phyloP scores from a whole-genome alignment of 1,140 invertebrate genomes.

The Aphidius ervi region DNA sequence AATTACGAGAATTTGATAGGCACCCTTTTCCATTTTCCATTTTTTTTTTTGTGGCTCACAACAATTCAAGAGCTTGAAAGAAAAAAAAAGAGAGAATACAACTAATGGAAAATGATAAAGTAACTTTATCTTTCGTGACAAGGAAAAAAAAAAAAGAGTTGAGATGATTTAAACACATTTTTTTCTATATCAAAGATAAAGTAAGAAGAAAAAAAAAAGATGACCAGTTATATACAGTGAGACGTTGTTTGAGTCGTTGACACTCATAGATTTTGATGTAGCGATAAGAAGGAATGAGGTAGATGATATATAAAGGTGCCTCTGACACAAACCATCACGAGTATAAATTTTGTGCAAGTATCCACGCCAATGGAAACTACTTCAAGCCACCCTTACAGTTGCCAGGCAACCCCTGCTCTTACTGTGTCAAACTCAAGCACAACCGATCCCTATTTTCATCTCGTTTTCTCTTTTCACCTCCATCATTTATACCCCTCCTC shows the following conservation, averaged over 20 bases:
- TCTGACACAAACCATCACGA: conserved; percentile 15
- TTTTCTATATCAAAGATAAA: too few species aligned
- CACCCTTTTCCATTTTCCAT: too few species aligned
- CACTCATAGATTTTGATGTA: conserved; percentile 20
- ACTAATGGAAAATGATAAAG: not conserved
- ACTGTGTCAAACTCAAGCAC: conserved; percentile 50
- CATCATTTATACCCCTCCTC: not conserved
- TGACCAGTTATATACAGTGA: conserved; percentile 11
- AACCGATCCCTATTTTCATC: conserved; percentile 25
- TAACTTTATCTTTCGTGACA: too few species aligned
- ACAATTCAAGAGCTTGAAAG: too few species aligned
- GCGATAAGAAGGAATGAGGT: conserved; percentile 1
- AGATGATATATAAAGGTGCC: not conserved
- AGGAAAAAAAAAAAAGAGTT: too few species aligned
- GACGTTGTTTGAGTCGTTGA: conserved; percentile 34
- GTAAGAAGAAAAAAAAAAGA: not conserved
- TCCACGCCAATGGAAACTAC: conserved; percentile 42
- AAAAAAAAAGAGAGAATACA: too few species aligned
- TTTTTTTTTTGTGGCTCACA: too few species aligned
- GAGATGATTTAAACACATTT: too few species aligned
- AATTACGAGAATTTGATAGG: too few species aligned
- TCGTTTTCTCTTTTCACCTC: conserved; percentile 25
- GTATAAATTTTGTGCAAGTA: conserved; percentile 45
- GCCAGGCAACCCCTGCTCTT: conserved; percentile 46
- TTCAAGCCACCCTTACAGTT: conserved; percentile 41